Evolutionary conservation across 1,140 invertebrate genomes (phyloP).

Genomic region (Neuroterus valhalla): DNA sequence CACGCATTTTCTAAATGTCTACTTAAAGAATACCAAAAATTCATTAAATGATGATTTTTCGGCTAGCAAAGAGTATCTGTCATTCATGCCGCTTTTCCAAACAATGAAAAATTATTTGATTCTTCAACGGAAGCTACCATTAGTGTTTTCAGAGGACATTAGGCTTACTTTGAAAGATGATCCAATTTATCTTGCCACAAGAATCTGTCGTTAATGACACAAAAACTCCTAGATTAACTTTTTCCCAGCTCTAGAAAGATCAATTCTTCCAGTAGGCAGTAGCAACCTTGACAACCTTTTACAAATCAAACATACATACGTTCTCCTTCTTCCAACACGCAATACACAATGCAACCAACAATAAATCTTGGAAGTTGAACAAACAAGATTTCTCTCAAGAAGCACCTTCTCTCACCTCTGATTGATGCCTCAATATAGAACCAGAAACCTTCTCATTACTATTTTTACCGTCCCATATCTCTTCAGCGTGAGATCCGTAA

Average conservation of each 20-base stretch:
- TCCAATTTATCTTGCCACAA: neutral
- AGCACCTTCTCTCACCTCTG: constrained; percentile 18
- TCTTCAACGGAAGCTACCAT: too few species aligned
- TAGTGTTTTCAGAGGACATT: too few species aligned
- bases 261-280: constrained; percentile 6
- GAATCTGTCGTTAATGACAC: neutral
- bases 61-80: too few species aligned
- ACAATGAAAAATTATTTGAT: too few species aligned
- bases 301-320: constrained; percentile 9
- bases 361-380: constrained; percentile 6
- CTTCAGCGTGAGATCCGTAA: neutral
- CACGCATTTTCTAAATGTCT: too few species aligned
- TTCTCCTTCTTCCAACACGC: neutral
- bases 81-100: too few species aligned
- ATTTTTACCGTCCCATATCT: constrained; percentile 34
- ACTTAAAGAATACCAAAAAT: too few species aligned
- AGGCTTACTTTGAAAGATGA: neutral
- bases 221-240: neutral
- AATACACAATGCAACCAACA: neutral
- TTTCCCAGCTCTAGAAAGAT: neutral
- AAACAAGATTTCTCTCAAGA: constrained; percentile 14
- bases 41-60: too few species aligned
- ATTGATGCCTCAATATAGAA: constrained; percentile 28
- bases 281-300: neutral
- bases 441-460: constrained; percentile 34